Evolutionary conservation across 2,113 vertebrate species (phyloP), one percentile per base, ranked within the genome.

Genomic region (Oenanthe oenanthe): DNA sequence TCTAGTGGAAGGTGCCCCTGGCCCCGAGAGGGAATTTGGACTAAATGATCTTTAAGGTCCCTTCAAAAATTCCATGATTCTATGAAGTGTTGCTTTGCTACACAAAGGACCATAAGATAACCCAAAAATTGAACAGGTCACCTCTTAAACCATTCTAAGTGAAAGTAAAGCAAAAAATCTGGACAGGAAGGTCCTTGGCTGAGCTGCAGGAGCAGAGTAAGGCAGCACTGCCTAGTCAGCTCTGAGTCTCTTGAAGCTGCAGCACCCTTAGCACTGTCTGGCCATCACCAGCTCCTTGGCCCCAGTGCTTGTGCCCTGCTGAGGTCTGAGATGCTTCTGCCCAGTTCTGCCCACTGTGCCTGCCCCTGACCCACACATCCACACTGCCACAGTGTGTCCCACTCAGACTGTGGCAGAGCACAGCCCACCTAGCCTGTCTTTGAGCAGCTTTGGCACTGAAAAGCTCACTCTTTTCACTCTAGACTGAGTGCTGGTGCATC

Each of bases 291-390:
- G 3, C 17, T 9, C 40, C 72, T 61, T 2, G 7, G 42, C 22
- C 17, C 19, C 29, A 12, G 51, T 26, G n/a, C 17, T 4, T 7
- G 29, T 47, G 29, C 14, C 38, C 47, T 1, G 2, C 21, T 7
- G 4, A n/a, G 53, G 12, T 21, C 32, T 5, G 6, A 47, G 36
- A 21, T 2, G 3, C 12, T 43, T 21, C 36, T 48, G 18, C 16
- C 54, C 2, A 2, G 3, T 57, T 60, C 15, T 75, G 21, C 21
- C 17, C 17, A 7, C 36, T 4, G 13, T 11, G 38, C 8, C 4
- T 0, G 0, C 31, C 48, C 48, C 18, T 4, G 3, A 36, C 1
- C 17, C 17, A 12, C 36, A 20, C 29, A 8, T 48, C 17, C 47
- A 4, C 2, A 0, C 34, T 40, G 42, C 21, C 47, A 4, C 47